A percentile compares a stretch with the other conserved stretches of the same genome.
phyloP scores from a whole-genome alignment of 2,888 invertebrate genomes.

The Oegoconia quadripuncta region DNA sequence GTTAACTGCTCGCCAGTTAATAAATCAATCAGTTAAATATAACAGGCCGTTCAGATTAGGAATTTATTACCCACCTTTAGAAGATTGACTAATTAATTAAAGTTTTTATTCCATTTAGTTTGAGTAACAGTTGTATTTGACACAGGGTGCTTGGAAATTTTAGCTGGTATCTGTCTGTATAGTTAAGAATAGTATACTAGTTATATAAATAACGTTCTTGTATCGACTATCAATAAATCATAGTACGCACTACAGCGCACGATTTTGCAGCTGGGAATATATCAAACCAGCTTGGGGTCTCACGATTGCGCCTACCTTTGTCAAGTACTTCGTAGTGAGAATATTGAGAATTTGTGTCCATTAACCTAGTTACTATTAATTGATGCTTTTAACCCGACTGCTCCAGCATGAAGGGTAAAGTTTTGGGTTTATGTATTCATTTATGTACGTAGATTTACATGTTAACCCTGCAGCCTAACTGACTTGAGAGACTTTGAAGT shows the following conservation, averaged over 20 bases:
- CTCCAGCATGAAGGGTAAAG: no score
- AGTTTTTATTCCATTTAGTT: constrained; percentile 25
- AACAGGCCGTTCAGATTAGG: constrained; percentile 34
- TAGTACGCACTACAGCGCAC: constrained; percentile 51
- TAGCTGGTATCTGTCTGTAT: constrained; percentile 15
- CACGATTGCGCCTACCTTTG: constrained; percentile 63
- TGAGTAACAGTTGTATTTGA: constrained; percentile 37
- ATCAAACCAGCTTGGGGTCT: constrained; percentile 76
- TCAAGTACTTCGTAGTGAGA: constrained; percentile 35
- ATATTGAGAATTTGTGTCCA: constrained; percentile 42
- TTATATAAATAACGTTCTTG: constrained; percentile 20
- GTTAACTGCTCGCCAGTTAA: constrained; percentile 28
- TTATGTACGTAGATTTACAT: no score
- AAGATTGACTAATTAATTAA: constrained; percentile 58
- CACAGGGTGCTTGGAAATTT: constrained; percentile 34
- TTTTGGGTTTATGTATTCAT: no score
- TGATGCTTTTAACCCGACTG: constrained; percentile 9
- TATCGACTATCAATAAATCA: constrained; percentile 64
- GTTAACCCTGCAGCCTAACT: no score
- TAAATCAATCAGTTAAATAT: constrained; percentile 41
- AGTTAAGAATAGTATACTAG: no score
- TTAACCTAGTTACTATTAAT: constrained; percentile 46
- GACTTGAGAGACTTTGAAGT: no score
- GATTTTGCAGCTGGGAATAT: constrained; percentile 66
- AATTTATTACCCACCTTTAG: constrained; percentile 64